Conservation (phyloP, 2,888 invertebrate species). For the Polylopha cassiicola region DNA sequence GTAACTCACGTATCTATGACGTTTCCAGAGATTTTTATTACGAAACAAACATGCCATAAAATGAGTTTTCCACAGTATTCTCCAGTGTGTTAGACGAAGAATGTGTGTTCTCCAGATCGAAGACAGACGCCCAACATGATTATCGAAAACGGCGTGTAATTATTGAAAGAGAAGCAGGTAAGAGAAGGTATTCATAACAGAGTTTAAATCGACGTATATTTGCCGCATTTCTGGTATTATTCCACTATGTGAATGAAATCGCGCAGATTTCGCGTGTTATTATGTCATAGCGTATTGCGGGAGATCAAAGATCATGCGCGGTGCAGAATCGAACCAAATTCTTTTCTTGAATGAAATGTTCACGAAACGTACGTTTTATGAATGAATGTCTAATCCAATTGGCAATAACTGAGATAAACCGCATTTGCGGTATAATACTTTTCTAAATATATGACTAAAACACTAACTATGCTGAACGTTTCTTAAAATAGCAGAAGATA, state of each 20-base stretch:
- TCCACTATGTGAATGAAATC: slow-evolving; percentile 1
- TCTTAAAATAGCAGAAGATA: no score
- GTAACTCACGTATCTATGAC: slow-evolving; percentile 18
- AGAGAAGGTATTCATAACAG: slow-evolving; percentile 1
- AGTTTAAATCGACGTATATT: background rate
- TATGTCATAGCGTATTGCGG: slow-evolving; percentile 17
- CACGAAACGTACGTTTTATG: no score
- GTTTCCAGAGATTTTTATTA: slow-evolving; percentile 34
- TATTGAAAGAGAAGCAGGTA: slow-evolving; percentile 6
- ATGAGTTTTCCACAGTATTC: slow-evolving; percentile 34
- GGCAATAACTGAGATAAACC: no score
- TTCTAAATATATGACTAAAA: no score
- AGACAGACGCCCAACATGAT: slow-evolving; percentile 38
- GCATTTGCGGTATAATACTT: no score
- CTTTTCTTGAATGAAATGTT: slow-evolving; percentile 4
- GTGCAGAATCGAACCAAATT: background rate
- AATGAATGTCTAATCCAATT: no score
- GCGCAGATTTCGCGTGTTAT: slow-evolving; percentile 13
- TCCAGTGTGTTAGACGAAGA: slow-evolving; percentile 29
- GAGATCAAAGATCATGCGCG: slow-evolving; percentile 14
- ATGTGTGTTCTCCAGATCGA: slow-evolving; percentile 29
- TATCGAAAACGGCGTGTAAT: slow-evolving; percentile 20
- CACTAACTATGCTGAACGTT: no score
- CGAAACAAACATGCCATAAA: slow-evolving; percentile 46
- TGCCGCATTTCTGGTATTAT: slow-evolving; percentile 7